Evolutionary conservation across 2,888 invertebrate species (phyloP), one percentile per base, ranked within the genome.

Genomic region (Drosophila falleni): DNA sequence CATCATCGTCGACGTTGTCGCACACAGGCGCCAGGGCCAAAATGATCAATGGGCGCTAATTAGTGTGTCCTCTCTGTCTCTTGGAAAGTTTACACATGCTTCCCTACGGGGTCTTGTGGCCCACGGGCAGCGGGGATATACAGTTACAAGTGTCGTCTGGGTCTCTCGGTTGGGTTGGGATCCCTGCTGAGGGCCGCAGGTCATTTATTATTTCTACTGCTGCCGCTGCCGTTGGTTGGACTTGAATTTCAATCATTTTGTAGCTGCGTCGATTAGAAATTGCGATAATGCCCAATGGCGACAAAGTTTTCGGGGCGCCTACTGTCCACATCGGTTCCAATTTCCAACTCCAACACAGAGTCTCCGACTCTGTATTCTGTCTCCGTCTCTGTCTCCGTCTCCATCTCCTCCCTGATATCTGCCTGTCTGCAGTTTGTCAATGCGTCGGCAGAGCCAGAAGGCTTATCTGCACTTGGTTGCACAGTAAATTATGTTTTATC

Each of bases 201-300:
- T 81, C 87, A 84, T 84, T 84, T 87, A 81, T 84, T 84, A 83
- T 84, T 78, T 67, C 51, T 67, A 54, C 55, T 59, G 63, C 46
- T 62, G 61, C 62, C 55, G 60, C 60, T 66, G 81, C 59, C 39
- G 66, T 61, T 71, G 66, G 73, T 56, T 58, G 71, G 80, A 70
- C 75, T 81, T 87, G 86, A 85, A 80, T 90, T 90, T 90, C 89
- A 88, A 90, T 88, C 81, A 88, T 75, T 84, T 83, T 82, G 89
- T 80, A 71, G 82, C 71, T 72, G 72, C 71, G 68, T 85, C 78
- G 89, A 88, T 88, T 86, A 81, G 85, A 90, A 89, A 81, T 81
- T 72, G 79, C 83, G 88, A 88, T 88, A 90, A 88, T 81, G 89
- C 81, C 89, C 82, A 74, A 80, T 78, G 90, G 89, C 80, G 90